A percentile compares a stretch with the other conserved stretches of the same genome.
These are phyloP conservation scores for Spheniscus humboldti DNA, from an alignment of 2,797 vertebrate genomes.

Conservation along the genomic window DNA sequence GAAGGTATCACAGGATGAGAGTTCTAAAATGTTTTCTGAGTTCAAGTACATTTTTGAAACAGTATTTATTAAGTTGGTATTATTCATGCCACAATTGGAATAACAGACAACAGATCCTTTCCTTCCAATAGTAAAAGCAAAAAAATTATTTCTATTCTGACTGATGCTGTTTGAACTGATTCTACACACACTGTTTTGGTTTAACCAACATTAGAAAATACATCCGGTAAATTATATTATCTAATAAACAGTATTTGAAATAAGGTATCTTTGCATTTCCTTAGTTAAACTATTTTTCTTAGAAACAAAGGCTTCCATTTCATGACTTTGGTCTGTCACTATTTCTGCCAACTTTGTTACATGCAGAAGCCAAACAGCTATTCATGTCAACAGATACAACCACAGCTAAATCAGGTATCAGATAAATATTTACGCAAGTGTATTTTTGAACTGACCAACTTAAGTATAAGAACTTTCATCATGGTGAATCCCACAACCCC, in stretches of 20 bases:
- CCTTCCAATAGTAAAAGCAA: not conserved
- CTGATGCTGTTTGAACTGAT: not conserved
- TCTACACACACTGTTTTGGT: not conserved
- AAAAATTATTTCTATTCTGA: not conserved
- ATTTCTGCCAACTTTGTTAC: not conserved
- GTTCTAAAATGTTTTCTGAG: not conserved
- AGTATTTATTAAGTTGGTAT: not conserved
- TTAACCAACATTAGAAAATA: not conserved
- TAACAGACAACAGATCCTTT: not conserved
- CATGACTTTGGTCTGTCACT: not conserved
- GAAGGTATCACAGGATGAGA: not conserved
- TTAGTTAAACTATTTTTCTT: not conserved
- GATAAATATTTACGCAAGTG: not conserved
- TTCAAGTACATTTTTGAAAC: not conserved
- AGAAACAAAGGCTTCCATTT: not conserved
- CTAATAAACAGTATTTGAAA: not conserved
- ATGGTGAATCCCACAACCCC: not conserved
- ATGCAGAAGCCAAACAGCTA: not conserved
- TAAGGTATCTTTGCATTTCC: not conserved
- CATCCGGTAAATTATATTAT: not conserved
- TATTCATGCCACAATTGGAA: not conserved
- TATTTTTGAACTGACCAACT: not conserved
- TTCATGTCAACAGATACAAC: not conserved
- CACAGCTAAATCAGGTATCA: slow-evolving; percentile 21
- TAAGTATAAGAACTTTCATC: not conserved